A percentile compares a stretch with the other conserved stretches of the same genome.
Evolutionary conservation across 2,888 invertebrate species (phyloP).

Genomic region (Calameuta idolon): DNA sequence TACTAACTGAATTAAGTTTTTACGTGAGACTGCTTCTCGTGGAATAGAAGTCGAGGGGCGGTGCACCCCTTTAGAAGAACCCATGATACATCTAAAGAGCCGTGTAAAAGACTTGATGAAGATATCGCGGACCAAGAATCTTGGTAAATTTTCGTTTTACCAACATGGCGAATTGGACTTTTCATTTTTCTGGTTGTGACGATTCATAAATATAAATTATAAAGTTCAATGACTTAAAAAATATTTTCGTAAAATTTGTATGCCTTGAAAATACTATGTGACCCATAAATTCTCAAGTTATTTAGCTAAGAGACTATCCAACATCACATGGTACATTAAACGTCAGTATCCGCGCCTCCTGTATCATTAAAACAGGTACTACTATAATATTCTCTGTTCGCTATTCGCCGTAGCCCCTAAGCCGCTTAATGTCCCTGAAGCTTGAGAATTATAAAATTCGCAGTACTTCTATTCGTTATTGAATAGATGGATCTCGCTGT

Average conservation of each 20-base stretch:
- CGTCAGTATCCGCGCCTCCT: neutral
- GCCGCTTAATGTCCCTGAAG: neutral
- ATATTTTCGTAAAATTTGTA: neutral
- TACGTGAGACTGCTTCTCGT: neutral
- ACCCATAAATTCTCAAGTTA: neutral
- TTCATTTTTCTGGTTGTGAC: neutral
- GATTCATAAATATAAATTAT: neutral
- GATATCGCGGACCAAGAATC: neutral
- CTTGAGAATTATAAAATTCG: neutral
- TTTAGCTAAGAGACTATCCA: neutral
- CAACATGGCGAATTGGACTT: neutral
- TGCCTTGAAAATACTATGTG: neutral
- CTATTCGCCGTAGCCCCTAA: neutral
- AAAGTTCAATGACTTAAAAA: neutral
- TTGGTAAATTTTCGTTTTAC: neutral
- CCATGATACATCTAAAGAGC: neutral
- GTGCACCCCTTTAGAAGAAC: neutral
- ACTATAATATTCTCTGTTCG: neutral
- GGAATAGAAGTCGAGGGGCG: neutral
- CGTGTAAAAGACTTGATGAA: neutral
- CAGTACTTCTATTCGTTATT: neutral
- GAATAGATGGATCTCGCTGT: neutral
- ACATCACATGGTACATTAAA: neutral
- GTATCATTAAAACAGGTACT: neutral
- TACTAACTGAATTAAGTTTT: constrained; percentile 10